A percentile compares a stretch with the other conserved stretches of the same genome.
phyloP scores from a whole-genome alignment of 2,797 vertebrate genomes.

The Epinephelus coioides region DNA sequence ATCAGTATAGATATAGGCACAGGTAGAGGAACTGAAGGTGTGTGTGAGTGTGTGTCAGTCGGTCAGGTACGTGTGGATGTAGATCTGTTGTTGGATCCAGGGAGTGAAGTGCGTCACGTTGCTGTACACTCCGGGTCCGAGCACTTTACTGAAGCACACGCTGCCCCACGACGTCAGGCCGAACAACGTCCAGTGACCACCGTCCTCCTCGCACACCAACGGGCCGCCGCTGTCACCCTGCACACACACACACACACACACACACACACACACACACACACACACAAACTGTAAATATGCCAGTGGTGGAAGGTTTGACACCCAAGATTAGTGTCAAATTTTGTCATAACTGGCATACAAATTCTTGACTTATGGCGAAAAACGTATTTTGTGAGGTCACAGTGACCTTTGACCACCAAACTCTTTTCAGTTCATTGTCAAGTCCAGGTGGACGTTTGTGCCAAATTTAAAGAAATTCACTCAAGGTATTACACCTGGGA shows the following conservation, averaged over 20 bases:
- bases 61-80: constrained; percentile 91
- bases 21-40: constrained; percentile 42
- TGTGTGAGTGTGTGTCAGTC: constrained; percentile 65
- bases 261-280: constrained; percentile 29
- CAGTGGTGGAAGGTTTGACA: no score
- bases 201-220: constrained; percentile 89
- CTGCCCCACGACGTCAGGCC: constrained; percentile 98
- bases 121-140: constrained; percentile 96
- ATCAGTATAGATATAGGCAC: constrained; percentile 59
- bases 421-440: no score
- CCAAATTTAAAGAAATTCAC: no score
- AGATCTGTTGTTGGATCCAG: constrained; percentile 97
- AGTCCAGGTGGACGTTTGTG: no score
- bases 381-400: no score
- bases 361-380: no score
- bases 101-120: constrained; percentile 95
- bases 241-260: constrained; percentile 32
- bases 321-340: no score
- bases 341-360: no score
- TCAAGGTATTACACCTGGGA: no score
- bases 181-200: constrained; percentile 91
- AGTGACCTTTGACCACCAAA: no score
- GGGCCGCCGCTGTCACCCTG: constrained; percentile 92
- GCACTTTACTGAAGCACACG: constrained; percentile 95
- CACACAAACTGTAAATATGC: not conserved